Evolutionary conservation across 1,140 invertebrate genomes (phyloP), one percentile per base, ranked within the genome.

Genomic region (Brachionus manjavacas): DNA sequence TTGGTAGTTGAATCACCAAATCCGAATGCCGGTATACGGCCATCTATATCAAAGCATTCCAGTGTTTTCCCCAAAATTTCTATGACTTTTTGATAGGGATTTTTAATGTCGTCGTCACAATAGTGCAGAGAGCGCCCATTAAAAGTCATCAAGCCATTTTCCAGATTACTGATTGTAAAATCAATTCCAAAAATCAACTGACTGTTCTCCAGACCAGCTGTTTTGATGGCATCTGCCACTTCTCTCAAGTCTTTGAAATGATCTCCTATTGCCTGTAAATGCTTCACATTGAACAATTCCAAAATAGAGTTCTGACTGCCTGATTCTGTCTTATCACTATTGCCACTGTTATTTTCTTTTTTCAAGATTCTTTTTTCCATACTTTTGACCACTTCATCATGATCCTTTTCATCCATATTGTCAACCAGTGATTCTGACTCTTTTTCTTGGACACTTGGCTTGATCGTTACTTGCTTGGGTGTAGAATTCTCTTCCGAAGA

Each of bases 61-160:
- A 91, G 84, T 0, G 91, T 89, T 68, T 89, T 86, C n/a, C 91
- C 90, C 49, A 91, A 88, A 55, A 91, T 91, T 85, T 88, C 87
- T 39, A 91, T 91, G 4, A 91, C 91, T 39, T 79, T 66, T 52
- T 84, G 84, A 84, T 84, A 84, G 8, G 84, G 84, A 79, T 84
- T 84, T 25, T 64, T 16, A 3, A 84, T 78, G 14, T 60, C 20
- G 12, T 84, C 72, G 12, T 79, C 84, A 52, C 16, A 74, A 70
- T 64, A 49, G 39, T 84, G 84, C 31, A 84, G 52, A 12, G 72
- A 84, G 14, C 52, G 25, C 16, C 84, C 84, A 52, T 79, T 66
- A 68, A 84, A 84, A 12, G 84, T 64, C 16, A 49, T 25, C 39
- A 39, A 74, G 12, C 84, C 84, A 55, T 68, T 84, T 84, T 84